These are phyloP conservation scores for Zaprionus davidi DNA, from an alignment of 1,140 invertebrate species.

Conservation along the genomic window DNA sequence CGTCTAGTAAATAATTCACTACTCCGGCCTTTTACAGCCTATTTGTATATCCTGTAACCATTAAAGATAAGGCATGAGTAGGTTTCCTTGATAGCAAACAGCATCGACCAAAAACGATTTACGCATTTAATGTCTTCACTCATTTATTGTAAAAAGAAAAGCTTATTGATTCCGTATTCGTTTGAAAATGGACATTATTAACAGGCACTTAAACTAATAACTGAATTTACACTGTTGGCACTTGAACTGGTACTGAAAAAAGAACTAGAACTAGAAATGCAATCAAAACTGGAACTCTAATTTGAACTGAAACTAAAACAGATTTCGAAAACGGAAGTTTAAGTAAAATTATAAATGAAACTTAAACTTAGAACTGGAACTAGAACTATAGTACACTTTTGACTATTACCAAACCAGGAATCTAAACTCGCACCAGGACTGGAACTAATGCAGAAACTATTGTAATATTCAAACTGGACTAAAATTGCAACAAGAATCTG, in stretches of 20 bases:
- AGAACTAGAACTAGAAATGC: not conserved
- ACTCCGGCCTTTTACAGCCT: not conserved
- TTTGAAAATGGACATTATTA: not conserved
- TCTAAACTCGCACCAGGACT: not conserved
- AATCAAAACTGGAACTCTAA: not conserved
- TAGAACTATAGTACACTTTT: not conserved
- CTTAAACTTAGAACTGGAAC: too few relatives aligned
- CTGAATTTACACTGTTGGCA: not conserved
- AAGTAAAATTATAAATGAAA: too few relatives aligned
- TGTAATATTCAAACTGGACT: not conserved
- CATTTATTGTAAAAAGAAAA: not conserved
- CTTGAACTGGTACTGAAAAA: not conserved
- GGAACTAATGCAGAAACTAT: not conserved
- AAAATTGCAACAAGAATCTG: not conserved
- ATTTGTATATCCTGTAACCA: conserved; percentile 9
- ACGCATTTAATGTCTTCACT: not conserved
- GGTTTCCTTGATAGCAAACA: not conserved
- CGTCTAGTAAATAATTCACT: not conserved
- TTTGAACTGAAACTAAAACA: too few relatives aligned
- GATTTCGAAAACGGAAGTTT: too few relatives aligned
- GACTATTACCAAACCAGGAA: not conserved
- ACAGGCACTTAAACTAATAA: not conserved
- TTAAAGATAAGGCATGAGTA: not conserved
- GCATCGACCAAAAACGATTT: not conserved
- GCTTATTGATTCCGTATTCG: not conserved